These are phyloP conservation scores for Ptychodera flava DNA, from an alignment of 35 echinoderm and acorn worm species.

Conservation along the genomic window DNA sequence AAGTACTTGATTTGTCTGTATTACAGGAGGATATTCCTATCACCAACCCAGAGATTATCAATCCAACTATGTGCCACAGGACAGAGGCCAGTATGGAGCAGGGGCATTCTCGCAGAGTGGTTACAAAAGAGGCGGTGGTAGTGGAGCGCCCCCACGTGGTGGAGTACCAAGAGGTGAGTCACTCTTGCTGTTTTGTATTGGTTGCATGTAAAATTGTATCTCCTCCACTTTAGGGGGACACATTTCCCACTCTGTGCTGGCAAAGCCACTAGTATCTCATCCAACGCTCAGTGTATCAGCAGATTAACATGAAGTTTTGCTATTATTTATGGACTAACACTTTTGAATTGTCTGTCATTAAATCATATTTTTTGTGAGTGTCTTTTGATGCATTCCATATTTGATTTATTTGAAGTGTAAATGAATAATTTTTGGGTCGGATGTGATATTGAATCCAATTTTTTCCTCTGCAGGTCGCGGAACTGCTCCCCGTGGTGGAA, in stretches of 20 bases:
- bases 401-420: neutral
- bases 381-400: neutral
- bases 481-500: neutral
- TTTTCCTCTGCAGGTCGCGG: neutral
- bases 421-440: neutral
- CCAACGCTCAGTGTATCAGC: neutral
- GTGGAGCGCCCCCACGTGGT: neutral
- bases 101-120: neutral
- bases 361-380: neutral
- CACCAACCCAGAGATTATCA: neutral
- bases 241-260: no score
- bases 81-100: neutral
- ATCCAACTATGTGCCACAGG: neutral
- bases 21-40: neutral
- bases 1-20: neutral
- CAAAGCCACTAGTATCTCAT: no score
- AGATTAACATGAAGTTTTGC: neutral
- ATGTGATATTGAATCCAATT: neutral
- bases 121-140: neutral
- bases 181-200: no score
- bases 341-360: neutral
- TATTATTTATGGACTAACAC: neutral
- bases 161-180: neutral
- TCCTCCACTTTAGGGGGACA: no score
- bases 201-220: no score